These are phyloP conservation scores for Lepidurus arcticus DNA, from an alignment of 1,140 invertebrate species.

Conservation along the genomic window DNA sequence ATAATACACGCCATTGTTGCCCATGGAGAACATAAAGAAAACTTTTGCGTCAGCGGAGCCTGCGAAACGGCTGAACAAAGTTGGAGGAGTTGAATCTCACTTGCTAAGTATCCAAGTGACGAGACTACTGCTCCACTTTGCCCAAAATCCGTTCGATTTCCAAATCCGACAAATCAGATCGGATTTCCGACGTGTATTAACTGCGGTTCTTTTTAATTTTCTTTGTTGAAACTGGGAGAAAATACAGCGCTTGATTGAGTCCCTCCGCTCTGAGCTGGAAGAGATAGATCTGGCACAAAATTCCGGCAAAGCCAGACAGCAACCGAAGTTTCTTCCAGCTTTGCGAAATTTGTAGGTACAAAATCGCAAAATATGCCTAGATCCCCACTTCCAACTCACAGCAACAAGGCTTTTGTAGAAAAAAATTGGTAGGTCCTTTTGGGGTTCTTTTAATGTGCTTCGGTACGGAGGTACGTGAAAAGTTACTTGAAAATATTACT, in stretches of 20 bases:
- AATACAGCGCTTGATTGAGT: constrained; percentile 24
- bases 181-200: background rate
- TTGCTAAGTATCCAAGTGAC: constrained; percentile 53
- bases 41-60: background rate
- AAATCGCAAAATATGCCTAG: constrained; percentile 50
- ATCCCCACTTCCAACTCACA: constrained; percentile 63
- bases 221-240: background rate
- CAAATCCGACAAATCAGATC: background rate
- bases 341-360: background rate
- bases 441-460: too few relatives aligned
- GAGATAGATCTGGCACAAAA: constrained; percentile 67
- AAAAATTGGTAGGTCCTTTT: too few relatives aligned
- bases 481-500: too few relatives aligned
- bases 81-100: constrained; percentile 76
- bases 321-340: background rate
- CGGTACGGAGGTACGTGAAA: too few relatives aligned
- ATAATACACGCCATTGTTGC: too few relatives aligned
- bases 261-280: constrained; percentile 57
- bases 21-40: background rate
- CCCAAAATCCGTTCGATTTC: constrained; percentile 41
- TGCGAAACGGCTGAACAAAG: constrained; percentile 51
- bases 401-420: constrained; percentile 37
- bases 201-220: background rate
- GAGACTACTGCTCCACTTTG: constrained; percentile 67
- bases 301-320: constrained; percentile 19